A percentile compares a stretch with the other conserved stretches of the same genome.
These are phyloP conservation scores for Sylvia borin DNA, from an alignment of 2,797 vertebrate species.

Conservation along the genomic window DNA sequence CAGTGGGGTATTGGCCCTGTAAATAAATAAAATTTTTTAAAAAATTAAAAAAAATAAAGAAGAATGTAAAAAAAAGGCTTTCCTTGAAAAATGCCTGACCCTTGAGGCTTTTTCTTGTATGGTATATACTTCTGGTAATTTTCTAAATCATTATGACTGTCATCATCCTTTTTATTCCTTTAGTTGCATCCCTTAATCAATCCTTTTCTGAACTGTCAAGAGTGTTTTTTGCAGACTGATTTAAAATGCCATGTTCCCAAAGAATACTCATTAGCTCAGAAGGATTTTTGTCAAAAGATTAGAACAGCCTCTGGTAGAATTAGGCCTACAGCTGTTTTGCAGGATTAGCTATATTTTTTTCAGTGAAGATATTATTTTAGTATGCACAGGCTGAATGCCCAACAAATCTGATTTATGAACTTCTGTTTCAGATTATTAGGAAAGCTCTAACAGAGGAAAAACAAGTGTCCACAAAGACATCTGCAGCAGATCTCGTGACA, in stretches of 20 bases:
- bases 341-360: background rate
- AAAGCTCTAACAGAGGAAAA: conserved; percentile 85
- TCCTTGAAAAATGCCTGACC: background rate
- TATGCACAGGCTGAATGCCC: background rate
- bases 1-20: background rate
- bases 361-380: background rate
- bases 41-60: background rate
- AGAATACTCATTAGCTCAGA: background rate
- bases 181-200: background rate
- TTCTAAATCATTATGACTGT: background rate
- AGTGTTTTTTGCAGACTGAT: background rate
- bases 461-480: conserved; percentile 85
- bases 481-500: conserved; percentile 86
- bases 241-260: background rate
- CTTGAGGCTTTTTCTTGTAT: background rate
- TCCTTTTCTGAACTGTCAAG: background rate
- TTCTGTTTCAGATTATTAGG: conserved; percentile 80
- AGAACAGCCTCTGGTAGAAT: background rate
- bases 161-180: background rate
- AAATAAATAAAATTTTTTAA: background rate
- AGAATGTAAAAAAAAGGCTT: rapidly evolving
- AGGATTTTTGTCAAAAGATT: background rate
- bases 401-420: background rate
- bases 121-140: background rate
- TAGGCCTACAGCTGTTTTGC: background rate